Evolutionary conservation across 2,888 invertebrate species (phyloP), one percentile per base, ranked within the genome.

Genomic region (Drosophila pseudotalamancana): DNA sequence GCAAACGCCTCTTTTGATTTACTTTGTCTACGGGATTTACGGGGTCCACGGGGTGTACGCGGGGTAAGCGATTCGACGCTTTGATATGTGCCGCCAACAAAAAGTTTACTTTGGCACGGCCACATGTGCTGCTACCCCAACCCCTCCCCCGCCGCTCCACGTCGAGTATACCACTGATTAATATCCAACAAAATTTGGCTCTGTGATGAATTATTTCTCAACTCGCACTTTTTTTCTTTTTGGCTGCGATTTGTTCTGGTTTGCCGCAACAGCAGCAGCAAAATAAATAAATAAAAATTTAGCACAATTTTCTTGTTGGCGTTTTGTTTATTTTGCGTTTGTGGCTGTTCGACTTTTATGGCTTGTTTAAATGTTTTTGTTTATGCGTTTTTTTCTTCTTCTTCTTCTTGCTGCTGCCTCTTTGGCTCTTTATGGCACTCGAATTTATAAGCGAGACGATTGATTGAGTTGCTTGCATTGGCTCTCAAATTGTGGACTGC

Each of bases 131-230:
- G 19, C 25, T 3, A 35, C 19, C 32, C 29, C 14, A 9, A 9
- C 4, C 23, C 3, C 6, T 9, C 8, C 35, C 11, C 29, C 9
- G 25, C 12, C 45, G 18, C 19, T 16, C 23, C 31, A 12, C 31
- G 9, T 18, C 23, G 16, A 31, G 18, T 37, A 3, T 6, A 14
- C 29, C 50, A 51, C 81, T 82, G 81, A 81, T 81, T 85, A 81
- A 81, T 82, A 85, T 82, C 83, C 76, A 66, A 73, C 55, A 82
- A 81, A 67, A 68, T 75, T 77, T 83, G 64, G 71, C 61, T 73
- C 79, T 85, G 76, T 85, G 81, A 81, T 85, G 86, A 73, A 85
- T 81, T 81, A 79, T 82, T 81, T 71, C 71, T 64, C 59, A 60
- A 62, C 75, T 77, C 74, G 32, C 69, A 66, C 69, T 71, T 64